A percentile compares a stretch with the other conserved stretches of the same genome.
phyloP scores from a whole-genome alignment of 2,113 vertebrate genomes.

The Pitta sordida region DNA sequence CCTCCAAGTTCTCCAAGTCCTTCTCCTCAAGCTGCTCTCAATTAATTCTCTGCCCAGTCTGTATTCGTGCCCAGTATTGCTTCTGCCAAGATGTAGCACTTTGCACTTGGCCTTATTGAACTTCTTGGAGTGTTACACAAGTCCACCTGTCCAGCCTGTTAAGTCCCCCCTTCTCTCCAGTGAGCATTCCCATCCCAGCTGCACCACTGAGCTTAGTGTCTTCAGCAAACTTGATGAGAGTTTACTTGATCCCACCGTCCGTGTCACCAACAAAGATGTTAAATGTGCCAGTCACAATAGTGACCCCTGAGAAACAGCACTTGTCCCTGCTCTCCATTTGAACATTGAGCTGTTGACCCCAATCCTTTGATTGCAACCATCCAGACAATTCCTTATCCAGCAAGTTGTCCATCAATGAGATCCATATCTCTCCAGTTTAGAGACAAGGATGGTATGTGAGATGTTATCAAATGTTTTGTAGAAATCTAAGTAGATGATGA shows the following conservation, averaged over 20 bases:
- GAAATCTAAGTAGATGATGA: rapidly evolving
- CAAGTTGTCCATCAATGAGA: background rate
- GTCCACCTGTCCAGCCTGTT: background rate
- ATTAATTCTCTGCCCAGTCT: background rate
- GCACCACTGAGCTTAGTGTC: background rate
- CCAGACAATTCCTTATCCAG: background rate
- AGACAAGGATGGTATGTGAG: background rate
- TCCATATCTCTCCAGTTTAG: background rate
- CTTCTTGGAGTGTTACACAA: background rate
- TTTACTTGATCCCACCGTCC: background rate
- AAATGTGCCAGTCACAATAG: background rate
- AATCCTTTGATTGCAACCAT: background rate
- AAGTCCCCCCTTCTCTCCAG: background rate
- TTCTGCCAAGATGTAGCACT: rapidly evolving
- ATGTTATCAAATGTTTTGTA: background rate
- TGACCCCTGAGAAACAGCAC: rapidly evolving
- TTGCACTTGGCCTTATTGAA: rapidly evolving
- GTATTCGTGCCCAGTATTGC: background rate
- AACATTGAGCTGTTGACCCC: background rate
- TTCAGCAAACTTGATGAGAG: background rate
- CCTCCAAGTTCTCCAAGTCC: background rate
- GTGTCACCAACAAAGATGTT: background rate
- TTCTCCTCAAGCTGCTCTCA: background rate
- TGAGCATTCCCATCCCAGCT: background rate
- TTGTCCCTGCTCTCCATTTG: background rate